Evolutionary conservation across 2,797 vertebrate genomes (phyloP).

Genomic region (Pseudomugil tenellus): DNA sequence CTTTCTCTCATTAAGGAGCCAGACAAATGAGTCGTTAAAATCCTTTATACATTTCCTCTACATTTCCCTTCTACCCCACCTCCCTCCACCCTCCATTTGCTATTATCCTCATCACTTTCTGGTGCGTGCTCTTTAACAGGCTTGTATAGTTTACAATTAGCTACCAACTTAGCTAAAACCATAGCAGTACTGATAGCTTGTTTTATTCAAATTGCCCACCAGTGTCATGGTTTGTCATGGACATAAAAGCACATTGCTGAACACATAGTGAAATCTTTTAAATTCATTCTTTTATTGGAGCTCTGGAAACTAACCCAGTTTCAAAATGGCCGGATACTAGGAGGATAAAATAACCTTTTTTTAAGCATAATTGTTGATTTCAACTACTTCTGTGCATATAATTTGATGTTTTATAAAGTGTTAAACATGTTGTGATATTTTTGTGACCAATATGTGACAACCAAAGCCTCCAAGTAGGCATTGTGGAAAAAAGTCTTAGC

Average conservation of each 20-base stretch:
- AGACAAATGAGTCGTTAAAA: slow-evolving; percentile 87
- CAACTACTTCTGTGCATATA: not conserved
- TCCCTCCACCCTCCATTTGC: slow-evolving; percentile 4
- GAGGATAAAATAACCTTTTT: too few relatives aligned
- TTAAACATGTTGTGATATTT: not conserved
- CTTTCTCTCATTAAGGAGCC: slow-evolving; percentile 92
- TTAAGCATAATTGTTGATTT: not conserved
- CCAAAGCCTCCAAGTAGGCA: not conserved
- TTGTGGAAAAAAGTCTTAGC: not conserved
- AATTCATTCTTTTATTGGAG: too few relatives aligned
- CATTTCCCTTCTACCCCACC: slow-evolving; percentile 29
- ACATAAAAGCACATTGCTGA: not conserved
- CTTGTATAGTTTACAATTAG: slow-evolving; percentile 62
- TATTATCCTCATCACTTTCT: slow-evolving; percentile 61
- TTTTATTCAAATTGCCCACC: slow-evolving; percentile 33
- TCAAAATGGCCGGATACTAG: too few relatives aligned
- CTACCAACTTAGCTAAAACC: slow-evolving; percentile 37
- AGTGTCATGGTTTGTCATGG: slow-evolving; percentile 38
- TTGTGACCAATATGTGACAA: not conserved
- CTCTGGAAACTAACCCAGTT: too few relatives aligned
- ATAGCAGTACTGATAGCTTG: slow-evolving; percentile 37
- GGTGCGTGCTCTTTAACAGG: slow-evolving; percentile 47
- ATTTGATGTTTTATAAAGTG: not conserved
- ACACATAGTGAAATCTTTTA: too few relatives aligned
- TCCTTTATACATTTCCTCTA: slow-evolving; percentile 72